Evolutionary conservation across 92 coral and sea anemone species (phyloP), one percentile per base, ranked within the genome.

Genomic region (Palythoa grandis): DNA sequence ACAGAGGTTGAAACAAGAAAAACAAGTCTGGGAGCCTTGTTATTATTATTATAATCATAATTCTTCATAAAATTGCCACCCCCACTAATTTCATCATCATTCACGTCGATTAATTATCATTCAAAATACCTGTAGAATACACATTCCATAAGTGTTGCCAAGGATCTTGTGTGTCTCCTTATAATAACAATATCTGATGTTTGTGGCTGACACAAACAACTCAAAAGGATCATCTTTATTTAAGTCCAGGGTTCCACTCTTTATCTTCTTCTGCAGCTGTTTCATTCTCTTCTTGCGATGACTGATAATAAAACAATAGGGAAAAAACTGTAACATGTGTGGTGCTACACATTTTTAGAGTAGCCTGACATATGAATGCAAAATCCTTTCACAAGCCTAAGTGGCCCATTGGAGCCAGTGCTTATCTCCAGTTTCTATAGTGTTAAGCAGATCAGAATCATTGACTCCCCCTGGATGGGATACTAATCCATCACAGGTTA

Each of bases 101-200:
- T 43, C 48, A 43, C 48, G 35, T 29, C n/a, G 15, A 56, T 10
- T 12, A 9, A 48, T 63, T 25, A 65, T 11, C 25, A 4, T 48
- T 25, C 19, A 16, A 1, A 52, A 37, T 58, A 96, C 98, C 94
- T 96, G 98, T 14, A 96, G 87, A 14, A 96, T 89, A 82, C 98
- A 96, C 98, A 96, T 96, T 83, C 98, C 98, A 83, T 96, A 96
- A 1, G 98, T 96, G 82, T 96, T 96, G 5, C 98, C 98, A 68
- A 96, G 98, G 40, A 96, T 96, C 88, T 96, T 96, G 90, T 96
- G 98, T 11, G 98, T 96, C 88, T 96, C 98, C 48, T 92, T 93
- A 23, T 96, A 96, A 85, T 96, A 96, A 88, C 98, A 96, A 83
- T 96, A 96, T 73, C 98, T 92, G 76, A 96, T 96, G 78, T 93